A percentile compares a stretch with the other conserved stretches of the same genome.
These are phyloP conservation scores for Metacarcinus magister DNA, from an alignment of 2,888 invertebrate species.

Conservation along the genomic window DNA sequence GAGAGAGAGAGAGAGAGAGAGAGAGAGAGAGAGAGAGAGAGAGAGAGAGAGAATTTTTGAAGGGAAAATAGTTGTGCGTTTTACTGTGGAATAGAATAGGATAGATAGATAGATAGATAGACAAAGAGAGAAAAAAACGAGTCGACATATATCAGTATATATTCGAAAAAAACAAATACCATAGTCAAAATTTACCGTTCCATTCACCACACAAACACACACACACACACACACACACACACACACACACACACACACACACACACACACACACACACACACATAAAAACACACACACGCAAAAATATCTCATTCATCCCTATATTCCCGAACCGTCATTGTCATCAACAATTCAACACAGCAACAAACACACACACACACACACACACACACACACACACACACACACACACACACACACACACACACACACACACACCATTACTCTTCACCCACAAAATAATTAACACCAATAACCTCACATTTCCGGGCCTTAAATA, in stretches of 20 bases:
- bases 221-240: slow-evolving; percentile 10
- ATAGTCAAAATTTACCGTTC: neutral
- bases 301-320: neutral
- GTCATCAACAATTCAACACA: neutral
- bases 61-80: too few species aligned
- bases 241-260: slow-evolving; percentile 63
- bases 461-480: slow-evolving; percentile 1
- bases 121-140: neutral
- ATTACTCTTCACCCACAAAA: neutral
- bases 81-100: neutral
- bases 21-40: slow-evolving; percentile 2
- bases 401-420: too few species aligned
- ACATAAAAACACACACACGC: neutral
- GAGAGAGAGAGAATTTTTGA: neutral
- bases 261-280: slow-evolving; percentile 38
- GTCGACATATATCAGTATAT: neutral
- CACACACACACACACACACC: neutral
- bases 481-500: neutral
- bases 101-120: neutral
- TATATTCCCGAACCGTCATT: neutral
- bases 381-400: too few species aligned
- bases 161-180: neutral
- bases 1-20: slow-evolving; percentile 22
- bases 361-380: neutral
- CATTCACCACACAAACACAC: neutral